A percentile compares a stretch with the other conserved stretches of the same genome.
Conservation (phyloP, 2,888 invertebrate genomes). For the Holacanthella duospinosa region DNA sequence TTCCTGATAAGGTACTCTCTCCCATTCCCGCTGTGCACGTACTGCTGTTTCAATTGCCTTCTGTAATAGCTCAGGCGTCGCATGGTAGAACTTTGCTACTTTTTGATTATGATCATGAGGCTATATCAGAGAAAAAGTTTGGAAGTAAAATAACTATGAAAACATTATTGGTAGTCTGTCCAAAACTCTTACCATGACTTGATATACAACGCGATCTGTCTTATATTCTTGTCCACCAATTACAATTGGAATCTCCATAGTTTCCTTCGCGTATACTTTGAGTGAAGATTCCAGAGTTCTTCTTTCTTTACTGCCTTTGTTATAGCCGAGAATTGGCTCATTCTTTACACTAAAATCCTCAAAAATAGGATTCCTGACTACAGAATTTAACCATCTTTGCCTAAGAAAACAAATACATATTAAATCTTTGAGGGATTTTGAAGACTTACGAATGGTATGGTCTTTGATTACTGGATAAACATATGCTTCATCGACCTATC, state of each 20-base stretch:
- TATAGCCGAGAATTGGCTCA: slow-evolving; percentile 71
- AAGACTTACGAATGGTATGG: no score
- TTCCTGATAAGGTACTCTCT: slow-evolving; percentile 67
- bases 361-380: slow-evolving; percentile 55
- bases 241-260: slow-evolving; percentile 86
- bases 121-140: slow-evolving; percentile 46
- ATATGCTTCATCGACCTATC: no score
- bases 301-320: slow-evolving; percentile 71
- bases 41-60: slow-evolving; percentile 73
- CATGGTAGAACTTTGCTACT: slow-evolving; percentile 86
- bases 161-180: no score
- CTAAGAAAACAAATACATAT: no score
- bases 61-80: slow-evolving; percentile 65
- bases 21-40: slow-evolving; percentile 77
- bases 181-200: slow-evolving; percentile 60
- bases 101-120: slow-evolving; percentile 82
- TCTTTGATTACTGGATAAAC: no score
- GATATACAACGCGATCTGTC: slow-evolving; percentile 63
- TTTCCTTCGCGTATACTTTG: slow-evolving; percentile 51
- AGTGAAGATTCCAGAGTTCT: slow-evolving; percentile 59
- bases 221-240: slow-evolving; percentile 81
- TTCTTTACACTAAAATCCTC: slow-evolving; percentile 60
- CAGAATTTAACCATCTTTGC: no score
- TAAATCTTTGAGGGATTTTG: no score
- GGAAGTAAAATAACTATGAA: not conserved